These are phyloP conservation scores for Sardinella longiceps DNA, from an alignment of 2,797 vertebrate species.

Conservation along the genomic window DNA sequence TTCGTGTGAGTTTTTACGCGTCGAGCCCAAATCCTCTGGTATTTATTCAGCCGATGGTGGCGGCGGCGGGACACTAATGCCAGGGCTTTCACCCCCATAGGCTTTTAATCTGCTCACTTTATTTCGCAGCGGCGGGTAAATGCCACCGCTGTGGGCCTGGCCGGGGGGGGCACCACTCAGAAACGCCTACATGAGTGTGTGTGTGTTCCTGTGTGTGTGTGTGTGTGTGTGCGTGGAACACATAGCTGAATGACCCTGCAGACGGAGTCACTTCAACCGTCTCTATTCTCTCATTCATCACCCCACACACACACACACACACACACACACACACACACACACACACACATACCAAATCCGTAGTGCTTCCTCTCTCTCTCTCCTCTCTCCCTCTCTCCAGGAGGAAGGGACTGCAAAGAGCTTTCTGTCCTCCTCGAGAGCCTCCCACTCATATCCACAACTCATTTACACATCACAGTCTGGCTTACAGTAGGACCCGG, in stretches of 20 bases:
- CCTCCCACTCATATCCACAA: constrained; percentile 10
- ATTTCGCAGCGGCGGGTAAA: constrained; percentile 71
- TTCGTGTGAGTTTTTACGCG: not conserved
- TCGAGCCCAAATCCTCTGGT: not conserved
- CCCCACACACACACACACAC: too few relatives aligned
- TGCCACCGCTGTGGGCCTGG: constrained; percentile 65
- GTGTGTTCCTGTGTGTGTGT: constrained; percentile 7
- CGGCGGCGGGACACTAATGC: constrained; percentile 53
- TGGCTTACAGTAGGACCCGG: not conserved
- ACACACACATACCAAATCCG: not conserved
- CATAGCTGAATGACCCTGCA: not conserved
- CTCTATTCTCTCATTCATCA: constrained; percentile 10
- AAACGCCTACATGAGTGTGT: not conserved
- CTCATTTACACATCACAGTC: constrained; percentile 22
- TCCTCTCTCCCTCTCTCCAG: not conserved
- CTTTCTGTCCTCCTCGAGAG: not conserved
- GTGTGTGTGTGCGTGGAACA: not conserved
- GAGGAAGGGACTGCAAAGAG: not conserved
- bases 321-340: too few relatives aligned
- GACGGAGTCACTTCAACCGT: not conserved
- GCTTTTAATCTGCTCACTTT: constrained; percentile 69
- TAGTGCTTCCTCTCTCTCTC: not conserved
- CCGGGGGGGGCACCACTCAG: constrained; percentile 47
- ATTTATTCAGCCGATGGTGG: constrained; percentile 50
- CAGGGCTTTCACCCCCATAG: constrained; percentile 62